These are phyloP conservation scores for Tuta absoluta DNA, from an alignment of 2,888 invertebrate genomes.

Conservation along the genomic window DNA sequence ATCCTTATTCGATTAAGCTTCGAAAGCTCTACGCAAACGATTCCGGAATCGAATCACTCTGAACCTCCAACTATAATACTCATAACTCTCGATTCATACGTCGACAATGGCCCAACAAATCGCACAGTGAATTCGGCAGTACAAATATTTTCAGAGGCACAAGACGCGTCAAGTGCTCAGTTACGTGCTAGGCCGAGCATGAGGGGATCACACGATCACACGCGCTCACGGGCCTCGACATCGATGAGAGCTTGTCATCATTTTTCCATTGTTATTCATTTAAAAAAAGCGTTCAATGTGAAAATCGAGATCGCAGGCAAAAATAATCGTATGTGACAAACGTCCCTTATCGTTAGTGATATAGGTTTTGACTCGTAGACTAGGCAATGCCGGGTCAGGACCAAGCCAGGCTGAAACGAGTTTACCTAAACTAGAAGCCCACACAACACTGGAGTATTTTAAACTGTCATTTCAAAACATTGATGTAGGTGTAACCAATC, in stretches of 20 bases:
- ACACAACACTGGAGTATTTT: no score
- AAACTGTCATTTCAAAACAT: no score
- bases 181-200: neutral
- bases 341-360: no score
- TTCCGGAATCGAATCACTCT: conserved; percentile 11
- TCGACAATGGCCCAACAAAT: conserved; percentile 6
- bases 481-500: no score
- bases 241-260: neutral
- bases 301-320: no score
- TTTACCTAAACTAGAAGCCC: no score
- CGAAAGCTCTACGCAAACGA: conserved; percentile 14
- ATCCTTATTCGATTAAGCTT: conserved; percentile 8
- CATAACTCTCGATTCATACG: conserved; percentile 7
- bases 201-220: neutral
- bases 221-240: neutral
- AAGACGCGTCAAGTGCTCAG: conserved; percentile 8
- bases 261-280: conserved; percentile 7
- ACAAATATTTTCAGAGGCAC: conserved; percentile 2
- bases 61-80: conserved; percentile 2
- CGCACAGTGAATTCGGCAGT: conserved; percentile 8
- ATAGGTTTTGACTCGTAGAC: no score
- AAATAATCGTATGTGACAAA: no score
- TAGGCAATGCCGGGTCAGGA: no score
- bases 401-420: no score
- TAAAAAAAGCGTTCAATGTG: neutral